These are phyloP conservation scores for Columba guinea DNA, from an alignment of 2,797 vertebrate genomes.

Conservation along the genomic window DNA sequence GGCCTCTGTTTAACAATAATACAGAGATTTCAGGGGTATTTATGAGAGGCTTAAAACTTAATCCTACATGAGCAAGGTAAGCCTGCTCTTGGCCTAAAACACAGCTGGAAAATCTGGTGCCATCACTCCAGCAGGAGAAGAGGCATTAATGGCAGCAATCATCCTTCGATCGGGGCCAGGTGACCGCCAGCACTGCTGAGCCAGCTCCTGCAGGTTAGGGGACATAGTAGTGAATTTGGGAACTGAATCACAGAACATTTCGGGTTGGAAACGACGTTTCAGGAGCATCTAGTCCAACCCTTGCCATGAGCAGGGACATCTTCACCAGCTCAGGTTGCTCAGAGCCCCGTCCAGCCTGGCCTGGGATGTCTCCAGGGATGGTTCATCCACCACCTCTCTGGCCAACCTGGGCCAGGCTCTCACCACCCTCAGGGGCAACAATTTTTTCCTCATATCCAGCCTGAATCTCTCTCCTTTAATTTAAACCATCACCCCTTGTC, in stretches of 20 bases:
- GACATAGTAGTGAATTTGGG: rapidly evolving
- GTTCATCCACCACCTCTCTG: neutral
- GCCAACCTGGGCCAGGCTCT: neutral
- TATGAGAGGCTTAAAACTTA: constrained; percentile 63
- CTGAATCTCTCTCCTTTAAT: neutral
- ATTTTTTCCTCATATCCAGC: neutral
- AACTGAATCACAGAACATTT: neutral
- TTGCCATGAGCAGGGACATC: neutral
- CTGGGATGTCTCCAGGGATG: neutral
- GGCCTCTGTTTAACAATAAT: constrained; percentile 56
- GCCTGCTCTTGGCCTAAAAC: constrained; percentile 59
- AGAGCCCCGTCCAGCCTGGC: neutral
- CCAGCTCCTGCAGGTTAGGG: neutral
- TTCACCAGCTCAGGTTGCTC: neutral
- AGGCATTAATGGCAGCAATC: neutral
- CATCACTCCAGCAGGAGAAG: constrained; percentile 6
- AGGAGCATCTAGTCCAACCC: neutral
- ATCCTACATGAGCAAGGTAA: constrained; percentile 69
- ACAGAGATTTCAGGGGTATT: constrained; percentile 63
- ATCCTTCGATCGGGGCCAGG: neutral
- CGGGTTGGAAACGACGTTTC: neutral
- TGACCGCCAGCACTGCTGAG: neutral
- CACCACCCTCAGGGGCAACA: neutral
- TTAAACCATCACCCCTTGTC: neutral
- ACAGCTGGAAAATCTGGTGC: constrained; percentile 8